These are phyloP conservation scores for Spodoptera exigua DNA, from an alignment of 2,888 invertebrate species.

Conservation along the genomic window DNA sequence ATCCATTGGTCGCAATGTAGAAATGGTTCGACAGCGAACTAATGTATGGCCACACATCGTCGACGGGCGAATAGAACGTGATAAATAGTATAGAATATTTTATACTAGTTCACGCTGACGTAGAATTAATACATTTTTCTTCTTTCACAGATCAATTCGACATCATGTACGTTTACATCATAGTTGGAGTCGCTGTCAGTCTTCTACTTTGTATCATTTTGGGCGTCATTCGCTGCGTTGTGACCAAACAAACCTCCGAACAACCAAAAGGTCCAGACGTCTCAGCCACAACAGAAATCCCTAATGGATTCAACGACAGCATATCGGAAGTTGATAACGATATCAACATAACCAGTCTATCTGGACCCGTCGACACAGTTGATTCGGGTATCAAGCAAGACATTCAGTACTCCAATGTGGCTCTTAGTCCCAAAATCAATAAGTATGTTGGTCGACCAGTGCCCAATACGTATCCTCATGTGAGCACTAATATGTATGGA, in stretches of 20 bases:
- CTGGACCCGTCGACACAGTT: slow-evolving; percentile 90
- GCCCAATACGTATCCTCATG: slow-evolving; percentile 86
- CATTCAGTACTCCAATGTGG: slow-evolving; percentile 83
- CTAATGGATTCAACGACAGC: slow-evolving; percentile 95
- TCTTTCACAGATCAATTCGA: slow-evolving; percentile 91
- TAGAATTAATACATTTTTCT: slow-evolving; percentile 16
- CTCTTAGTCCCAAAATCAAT: slow-evolving; percentile 85
- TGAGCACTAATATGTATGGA: slow-evolving; percentile 87
- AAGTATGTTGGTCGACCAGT: slow-evolving; percentile 85
- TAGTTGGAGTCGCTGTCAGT: slow-evolving; percentile 92
- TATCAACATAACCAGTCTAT: slow-evolving; percentile 92
- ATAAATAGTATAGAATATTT: slow-evolving; percentile 7
- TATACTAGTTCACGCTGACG: neutral
- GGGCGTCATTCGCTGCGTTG: slow-evolving; percentile 92
- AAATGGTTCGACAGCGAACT: slow-evolving; percentile 2
- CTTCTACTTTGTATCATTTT: slow-evolving; percentile 92
- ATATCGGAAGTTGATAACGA: slow-evolving; percentile 95
- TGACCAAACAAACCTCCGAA: slow-evolving; percentile 91
- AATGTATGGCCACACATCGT: neutral
- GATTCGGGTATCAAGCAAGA: slow-evolving; percentile 83
- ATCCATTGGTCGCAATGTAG: slow-evolving; percentile 2
- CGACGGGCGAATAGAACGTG: slow-evolving; percentile 2
- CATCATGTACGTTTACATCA: slow-evolving; percentile 95
- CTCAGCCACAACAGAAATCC: slow-evolving; percentile 93
- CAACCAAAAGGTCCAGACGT: slow-evolving; percentile 92